These are phyloP conservation scores for Rhodophaea formosa DNA, from an alignment of 2,888 invertebrate species.

Conservation along the genomic window DNA sequence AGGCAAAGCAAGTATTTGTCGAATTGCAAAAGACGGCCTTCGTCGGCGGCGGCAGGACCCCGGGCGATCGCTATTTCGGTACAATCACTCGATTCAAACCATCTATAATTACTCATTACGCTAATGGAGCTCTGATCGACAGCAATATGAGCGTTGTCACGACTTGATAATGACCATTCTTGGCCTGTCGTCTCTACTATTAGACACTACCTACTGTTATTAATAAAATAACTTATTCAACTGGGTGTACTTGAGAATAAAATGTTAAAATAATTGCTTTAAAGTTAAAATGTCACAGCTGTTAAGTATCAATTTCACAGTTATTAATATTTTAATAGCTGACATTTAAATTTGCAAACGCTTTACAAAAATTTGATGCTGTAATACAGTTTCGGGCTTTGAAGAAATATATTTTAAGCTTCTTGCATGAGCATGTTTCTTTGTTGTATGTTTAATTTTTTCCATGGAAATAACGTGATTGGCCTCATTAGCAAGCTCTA, in stretches of 20 bases:
- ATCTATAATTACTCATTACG: slow-evolving; percentile 67
- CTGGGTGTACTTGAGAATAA: background rate
- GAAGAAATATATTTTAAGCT: too few species aligned
- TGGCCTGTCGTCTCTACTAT: slow-evolving; percentile 6
- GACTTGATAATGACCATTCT: slow-evolving; percentile 43
- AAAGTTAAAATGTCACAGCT: background rate
- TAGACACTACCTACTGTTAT: slow-evolving; percentile 20
- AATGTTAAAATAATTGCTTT: background rate
- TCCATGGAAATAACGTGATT: too few species aligned
- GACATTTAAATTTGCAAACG: too few species aligned
- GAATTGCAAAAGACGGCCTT: slow-evolving; percentile 64
- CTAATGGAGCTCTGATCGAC: slow-evolving; percentile 63
- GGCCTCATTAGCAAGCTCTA: too few species aligned
- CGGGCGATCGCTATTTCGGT: slow-evolving; percentile 32
- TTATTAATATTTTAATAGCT: too few species aligned
- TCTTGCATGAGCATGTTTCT: too few species aligned
- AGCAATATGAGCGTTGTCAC: slow-evolving; percentile 58
- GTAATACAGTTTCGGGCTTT: too few species aligned
- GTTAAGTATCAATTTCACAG: background rate
- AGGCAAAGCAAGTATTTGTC: slow-evolving; percentile 26
- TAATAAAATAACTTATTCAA: background rate
- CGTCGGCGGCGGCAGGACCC: slow-evolving; percentile 42
- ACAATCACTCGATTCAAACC: slow-evolving; percentile 50
- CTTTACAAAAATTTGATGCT: too few species aligned
- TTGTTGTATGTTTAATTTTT: too few species aligned